Evolutionary conservation across 2,797 vertebrate genomes (phyloP).

Genomic region (Tinamus major): DNA sequence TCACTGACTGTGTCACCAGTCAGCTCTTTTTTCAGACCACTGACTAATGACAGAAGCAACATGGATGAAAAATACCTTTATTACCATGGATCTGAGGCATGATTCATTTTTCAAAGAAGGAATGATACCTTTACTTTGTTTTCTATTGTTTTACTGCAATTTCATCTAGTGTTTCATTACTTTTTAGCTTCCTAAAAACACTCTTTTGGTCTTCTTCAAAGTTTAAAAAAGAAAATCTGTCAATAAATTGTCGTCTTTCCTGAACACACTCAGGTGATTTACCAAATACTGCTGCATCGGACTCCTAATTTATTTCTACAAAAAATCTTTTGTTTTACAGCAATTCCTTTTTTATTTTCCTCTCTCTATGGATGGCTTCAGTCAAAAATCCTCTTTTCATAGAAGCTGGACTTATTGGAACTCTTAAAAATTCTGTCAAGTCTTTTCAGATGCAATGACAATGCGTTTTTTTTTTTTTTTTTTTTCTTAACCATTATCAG

Average conservation of each 20-base stretch:
- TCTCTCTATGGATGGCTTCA: background rate
- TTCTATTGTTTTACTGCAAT: background rate
- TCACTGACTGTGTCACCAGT: background rate
- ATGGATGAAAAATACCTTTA: background rate
- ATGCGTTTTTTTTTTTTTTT: background rate
- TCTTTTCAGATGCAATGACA: background rate
- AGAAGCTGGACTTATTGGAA: background rate
- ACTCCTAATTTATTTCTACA: background rate
- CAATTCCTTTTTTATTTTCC: accelerated
- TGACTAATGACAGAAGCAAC: background rate
- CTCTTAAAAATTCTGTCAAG: background rate
- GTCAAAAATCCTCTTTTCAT: background rate
- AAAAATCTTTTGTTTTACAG: background rate
- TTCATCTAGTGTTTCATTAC: background rate
- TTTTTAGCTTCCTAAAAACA: background rate
- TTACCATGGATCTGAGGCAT: background rate
- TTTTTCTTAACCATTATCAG: background rate
- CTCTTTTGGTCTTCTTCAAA: background rate
- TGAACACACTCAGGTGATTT: background rate
- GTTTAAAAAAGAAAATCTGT: background rate
- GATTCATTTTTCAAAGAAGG: background rate
- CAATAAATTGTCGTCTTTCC: background rate
- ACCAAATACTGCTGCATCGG: background rate
- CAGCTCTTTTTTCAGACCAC: background rate
- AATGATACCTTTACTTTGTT: background rate